These are phyloP conservation scores for Donacobius atricapilla DNA, from an alignment of 2,113 vertebrate species.

Conservation along the genomic window DNA sequence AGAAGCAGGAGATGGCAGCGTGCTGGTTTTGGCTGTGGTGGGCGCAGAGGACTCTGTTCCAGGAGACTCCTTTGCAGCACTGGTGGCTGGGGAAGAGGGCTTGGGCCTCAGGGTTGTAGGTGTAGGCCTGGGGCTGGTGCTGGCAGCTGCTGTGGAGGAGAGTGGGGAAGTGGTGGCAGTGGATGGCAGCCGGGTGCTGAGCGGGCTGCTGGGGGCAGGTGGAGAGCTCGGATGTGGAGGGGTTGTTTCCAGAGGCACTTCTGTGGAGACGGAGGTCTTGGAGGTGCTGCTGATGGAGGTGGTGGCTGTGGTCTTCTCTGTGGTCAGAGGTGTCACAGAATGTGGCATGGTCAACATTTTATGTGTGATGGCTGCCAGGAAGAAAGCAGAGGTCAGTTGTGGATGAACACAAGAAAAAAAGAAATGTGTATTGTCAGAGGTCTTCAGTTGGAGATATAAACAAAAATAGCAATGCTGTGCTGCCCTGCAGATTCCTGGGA, in stretches of 20 bases:
- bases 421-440: too few species aligned
- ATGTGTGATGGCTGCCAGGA: too few species aligned
- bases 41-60: not conserved
- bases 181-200: not conserved
- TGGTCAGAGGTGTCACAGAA: too few species aligned
- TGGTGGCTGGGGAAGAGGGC: accelerated
- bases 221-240: not conserved
- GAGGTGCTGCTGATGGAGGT: not conserved
- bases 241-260: not conserved
- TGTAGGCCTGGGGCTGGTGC: not conserved
- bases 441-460: too few species aligned
- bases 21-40: not conserved
- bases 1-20: accelerated
- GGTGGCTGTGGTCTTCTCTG: accelerated
- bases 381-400: too few species aligned
- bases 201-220: not conserved
- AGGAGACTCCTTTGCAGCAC: too few species aligned
- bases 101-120: not conserved
- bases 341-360: too few species aligned
- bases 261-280: not conserved
- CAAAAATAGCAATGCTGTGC: too few species aligned
- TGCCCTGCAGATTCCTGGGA: too few species aligned
- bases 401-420: too few species aligned
- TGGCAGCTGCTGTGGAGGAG: not conserved
- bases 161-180: not conserved